phyloP scores from a whole-genome alignment of 1,140 invertebrate genomes.

The Frieseomelitta varia region DNA sequence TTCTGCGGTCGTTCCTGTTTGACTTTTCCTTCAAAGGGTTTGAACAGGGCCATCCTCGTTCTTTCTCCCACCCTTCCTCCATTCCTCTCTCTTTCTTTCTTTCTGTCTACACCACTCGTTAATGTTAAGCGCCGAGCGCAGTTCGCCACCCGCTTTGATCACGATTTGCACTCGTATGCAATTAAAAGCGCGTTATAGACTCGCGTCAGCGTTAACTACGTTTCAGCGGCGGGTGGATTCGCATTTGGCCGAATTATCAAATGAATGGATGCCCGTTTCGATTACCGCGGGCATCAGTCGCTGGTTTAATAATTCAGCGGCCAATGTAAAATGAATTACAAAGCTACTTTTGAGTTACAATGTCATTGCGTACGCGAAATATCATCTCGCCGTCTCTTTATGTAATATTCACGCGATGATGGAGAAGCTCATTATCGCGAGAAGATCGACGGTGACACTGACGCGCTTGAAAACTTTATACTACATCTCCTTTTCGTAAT shows the following conservation, averaged over 20 bases:
- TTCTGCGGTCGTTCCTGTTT: constrained; percentile 21
- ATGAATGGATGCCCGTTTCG: neutral
- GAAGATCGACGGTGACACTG: too few relatives aligned
- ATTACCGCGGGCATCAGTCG: neutral
- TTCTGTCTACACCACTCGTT: constrained; percentile 4
- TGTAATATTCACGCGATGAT: neutral
- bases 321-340: neutral
- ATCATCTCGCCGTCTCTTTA: neutral
- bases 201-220: constrained; percentile 18
- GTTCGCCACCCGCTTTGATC: constrained; percentile 19
- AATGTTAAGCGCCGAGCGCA: constrained; percentile 4
- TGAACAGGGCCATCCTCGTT: neutral
- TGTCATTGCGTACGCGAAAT: neutral
- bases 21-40: constrained; percentile 34
- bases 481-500: too few relatives aligned
- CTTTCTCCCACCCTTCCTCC: neutral
- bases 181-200: constrained; percentile 48
- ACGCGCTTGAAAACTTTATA: too few relatives aligned
- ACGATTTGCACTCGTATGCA: constrained; percentile 25
- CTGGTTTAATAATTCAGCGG: neutral
- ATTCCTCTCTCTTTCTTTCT: neutral
- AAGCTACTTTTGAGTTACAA: neutral
- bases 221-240: neutral
- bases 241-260: constrained; percentile 31
- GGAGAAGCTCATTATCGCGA: too few relatives aligned